These are phyloP conservation scores for Netelia fuscicornis DNA, from an alignment of 2,888 invertebrate genomes.

Conservation along the genomic window DNA sequence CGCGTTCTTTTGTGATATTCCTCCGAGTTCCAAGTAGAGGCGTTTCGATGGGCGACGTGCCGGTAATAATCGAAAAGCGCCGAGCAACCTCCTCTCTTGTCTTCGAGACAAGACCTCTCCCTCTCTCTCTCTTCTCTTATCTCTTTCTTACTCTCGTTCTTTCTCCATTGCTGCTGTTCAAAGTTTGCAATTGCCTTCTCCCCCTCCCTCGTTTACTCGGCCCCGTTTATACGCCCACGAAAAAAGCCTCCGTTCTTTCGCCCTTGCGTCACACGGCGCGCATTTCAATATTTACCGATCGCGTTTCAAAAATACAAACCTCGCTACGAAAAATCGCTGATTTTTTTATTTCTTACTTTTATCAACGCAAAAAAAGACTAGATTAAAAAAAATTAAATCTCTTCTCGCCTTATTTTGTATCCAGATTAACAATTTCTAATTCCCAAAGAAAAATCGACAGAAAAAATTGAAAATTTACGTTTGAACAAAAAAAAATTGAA, in stretches of 20 bases:
- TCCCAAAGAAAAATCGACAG: too few species aligned
- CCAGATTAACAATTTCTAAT: too few species aligned
- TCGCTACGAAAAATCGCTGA: neutral
- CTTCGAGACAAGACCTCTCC: constrained; percentile 1
- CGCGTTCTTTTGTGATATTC: neutral
- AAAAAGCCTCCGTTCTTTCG: constrained; percentile 37
- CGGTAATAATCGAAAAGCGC: constrained; percentile 52
- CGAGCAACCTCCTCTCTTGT: neutral
- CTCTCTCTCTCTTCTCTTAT: neutral
- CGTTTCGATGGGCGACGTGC: constrained; percentile 43
- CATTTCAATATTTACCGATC: constrained; percentile 45
- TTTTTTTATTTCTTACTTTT: neutral
- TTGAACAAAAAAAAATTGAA: too few species aligned
- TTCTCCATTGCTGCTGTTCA: neutral
- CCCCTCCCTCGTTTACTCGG: neutral
- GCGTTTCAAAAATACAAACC: neutral
- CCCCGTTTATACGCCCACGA: constrained; percentile 60
- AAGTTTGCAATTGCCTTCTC: neutral
- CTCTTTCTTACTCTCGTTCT: too few species aligned
- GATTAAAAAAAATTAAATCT: too few species aligned
- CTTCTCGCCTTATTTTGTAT: too few species aligned
- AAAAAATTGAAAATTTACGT: too few species aligned
- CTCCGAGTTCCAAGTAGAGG: constrained; percentile 10
- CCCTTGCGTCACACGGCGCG: constrained; percentile 26
- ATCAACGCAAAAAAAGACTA: too few species aligned